Evolutionary conservation across 2,113 vertebrate genomes (phyloP), one percentile per base, ranked within the genome.

Genomic region (Centropus bengalensis): DNA sequence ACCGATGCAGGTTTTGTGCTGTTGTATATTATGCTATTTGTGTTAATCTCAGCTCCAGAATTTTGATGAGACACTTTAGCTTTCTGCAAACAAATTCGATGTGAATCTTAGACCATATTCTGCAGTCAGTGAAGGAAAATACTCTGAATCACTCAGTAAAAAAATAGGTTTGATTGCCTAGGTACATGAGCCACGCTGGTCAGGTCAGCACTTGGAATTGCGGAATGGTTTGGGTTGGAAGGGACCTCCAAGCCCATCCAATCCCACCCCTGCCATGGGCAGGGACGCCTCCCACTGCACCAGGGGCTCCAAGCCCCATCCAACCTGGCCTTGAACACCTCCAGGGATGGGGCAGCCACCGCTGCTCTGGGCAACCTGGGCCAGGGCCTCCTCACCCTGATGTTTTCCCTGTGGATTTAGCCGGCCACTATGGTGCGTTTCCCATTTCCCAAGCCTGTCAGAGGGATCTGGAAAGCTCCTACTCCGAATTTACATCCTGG

Each of bases 21-120:
- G 42, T 45, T 85, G 70, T 69, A 94, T 91, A 84, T 94, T 75
- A 91, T 55, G 42, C 17, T 20, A n/a, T 58, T 83, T 47, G 21
- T 33, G 73, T 93, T 92, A 89, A 92, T 81, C 64, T 92, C 89
- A 93, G 93, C 86, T 82, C 56, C 23, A 85, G 62, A 62, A 26
- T 78, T 54, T 9, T 51, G 69, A 24, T 58, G 56, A 82, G 15
- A 88, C 36, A 26, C 12, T 85, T 85, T 26, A 81, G 52, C 45
- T 67, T 93, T 77, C 67, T 63, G 40, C 49, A 74, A 64, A 68
- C 33, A 81, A 90, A 92, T 69, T 12, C n/a, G 44, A 58, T 60
- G 47, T 14, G 47, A 80, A 33, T 12, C 45, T n/a, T 40, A 87
- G 30, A 28, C 8, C 20, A 49, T 58, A 23, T 88, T 71, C 45